A percentile compares a stretch with the other conserved stretches of the same genome.
phyloP scores from a whole-genome alignment of 2,113 vertebrate genomes.

The Donacobius atricapilla region DNA sequence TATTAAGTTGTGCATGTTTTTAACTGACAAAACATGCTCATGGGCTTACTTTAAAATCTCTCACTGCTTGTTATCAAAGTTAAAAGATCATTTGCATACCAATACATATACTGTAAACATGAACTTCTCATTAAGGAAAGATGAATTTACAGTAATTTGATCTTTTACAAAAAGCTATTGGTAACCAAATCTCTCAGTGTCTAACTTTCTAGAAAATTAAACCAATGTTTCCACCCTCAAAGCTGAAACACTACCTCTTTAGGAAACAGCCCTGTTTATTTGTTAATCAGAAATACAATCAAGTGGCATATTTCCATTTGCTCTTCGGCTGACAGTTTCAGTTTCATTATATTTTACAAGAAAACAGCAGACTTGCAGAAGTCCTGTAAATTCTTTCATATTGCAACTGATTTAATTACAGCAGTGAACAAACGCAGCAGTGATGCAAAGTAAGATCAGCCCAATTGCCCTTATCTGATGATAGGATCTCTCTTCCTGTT shows the following conservation, averaged over 20 bases:
- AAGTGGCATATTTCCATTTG: slow-evolving; percentile 72
- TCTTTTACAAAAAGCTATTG: slow-evolving; percentile 76
- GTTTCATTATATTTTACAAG: slow-evolving; percentile 71
- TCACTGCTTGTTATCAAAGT: slow-evolving; percentile 78
- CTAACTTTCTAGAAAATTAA: slow-evolving; percentile 77
- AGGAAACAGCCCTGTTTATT: slow-evolving; percentile 78
- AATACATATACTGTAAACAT: slow-evolving; percentile 77
- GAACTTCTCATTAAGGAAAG: slow-evolving; percentile 78
- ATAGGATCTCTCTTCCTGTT: slow-evolving; percentile 73
- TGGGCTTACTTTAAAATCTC: slow-evolving; percentile 70
- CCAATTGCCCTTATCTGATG: slow-evolving; percentile 67
- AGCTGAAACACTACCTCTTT: slow-evolving; percentile 67
- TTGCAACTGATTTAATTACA: slow-evolving; percentile 70
- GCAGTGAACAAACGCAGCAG: slow-evolving; percentile 62
- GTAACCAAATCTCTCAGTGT: slow-evolving; percentile 69
- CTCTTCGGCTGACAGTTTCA: slow-evolving; percentile 64
- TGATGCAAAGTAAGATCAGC: slow-evolving; percentile 69
- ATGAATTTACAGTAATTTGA: slow-evolving; percentile 76
- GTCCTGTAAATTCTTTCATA: slow-evolving; percentile 70
- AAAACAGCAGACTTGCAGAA: slow-evolving; percentile 68
- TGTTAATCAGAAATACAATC: slow-evolving; percentile 77
- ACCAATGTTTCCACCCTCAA: slow-evolving; percentile 73
- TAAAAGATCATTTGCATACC: slow-evolving; percentile 77
- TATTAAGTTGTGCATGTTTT: slow-evolving; percentile 62
- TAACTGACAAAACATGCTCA: slow-evolving; percentile 74